Conservation (phyloP, 53 echinoderm and acorn worm genomes). For the Echinometra lucunter region DNA sequence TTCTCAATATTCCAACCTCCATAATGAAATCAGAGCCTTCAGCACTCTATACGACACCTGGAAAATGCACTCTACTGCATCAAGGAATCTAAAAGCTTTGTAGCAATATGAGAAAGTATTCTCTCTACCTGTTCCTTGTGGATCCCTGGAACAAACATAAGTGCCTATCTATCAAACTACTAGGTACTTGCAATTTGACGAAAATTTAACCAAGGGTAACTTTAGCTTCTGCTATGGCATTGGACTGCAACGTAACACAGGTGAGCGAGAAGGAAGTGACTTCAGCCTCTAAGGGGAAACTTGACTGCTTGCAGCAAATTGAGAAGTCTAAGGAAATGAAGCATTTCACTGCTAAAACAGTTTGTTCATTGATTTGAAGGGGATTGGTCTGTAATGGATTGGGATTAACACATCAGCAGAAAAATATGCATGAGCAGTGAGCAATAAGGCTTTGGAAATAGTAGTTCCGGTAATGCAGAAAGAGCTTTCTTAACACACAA, state of each 20-base stretch:
- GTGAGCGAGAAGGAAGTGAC: not conserved
- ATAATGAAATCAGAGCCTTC: not conserved
- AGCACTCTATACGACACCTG: not conserved
- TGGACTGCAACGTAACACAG: not conserved
- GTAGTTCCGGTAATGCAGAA: too few species aligned
- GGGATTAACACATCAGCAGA: too few species aligned
- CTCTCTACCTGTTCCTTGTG: not conserved
- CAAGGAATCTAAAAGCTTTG: not conserved
- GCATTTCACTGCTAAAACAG: too few species aligned
- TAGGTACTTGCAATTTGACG: slow-evolving; percentile 20
- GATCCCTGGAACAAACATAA: not conserved
- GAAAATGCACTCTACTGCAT: not conserved
- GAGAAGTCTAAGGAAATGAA: too few species aligned
- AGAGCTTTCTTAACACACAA: too few species aligned
- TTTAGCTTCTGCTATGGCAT: slow-evolving; percentile 16
- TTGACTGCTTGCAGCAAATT: not conserved
- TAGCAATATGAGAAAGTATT: not conserved
- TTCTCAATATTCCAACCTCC: not conserved
- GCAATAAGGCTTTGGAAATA: too few species aligned
- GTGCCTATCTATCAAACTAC: slow-evolving; percentile 19
- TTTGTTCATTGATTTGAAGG: too few species aligned
- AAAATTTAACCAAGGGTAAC: slow-evolving; percentile 15
- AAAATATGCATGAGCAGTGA: too few species aligned
- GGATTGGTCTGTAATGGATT: too few species aligned
- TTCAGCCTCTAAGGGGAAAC: not conserved